phyloP scores from a whole-genome alignment of 2,797 vertebrate genomes.

The Psittacula echo region DNA sequence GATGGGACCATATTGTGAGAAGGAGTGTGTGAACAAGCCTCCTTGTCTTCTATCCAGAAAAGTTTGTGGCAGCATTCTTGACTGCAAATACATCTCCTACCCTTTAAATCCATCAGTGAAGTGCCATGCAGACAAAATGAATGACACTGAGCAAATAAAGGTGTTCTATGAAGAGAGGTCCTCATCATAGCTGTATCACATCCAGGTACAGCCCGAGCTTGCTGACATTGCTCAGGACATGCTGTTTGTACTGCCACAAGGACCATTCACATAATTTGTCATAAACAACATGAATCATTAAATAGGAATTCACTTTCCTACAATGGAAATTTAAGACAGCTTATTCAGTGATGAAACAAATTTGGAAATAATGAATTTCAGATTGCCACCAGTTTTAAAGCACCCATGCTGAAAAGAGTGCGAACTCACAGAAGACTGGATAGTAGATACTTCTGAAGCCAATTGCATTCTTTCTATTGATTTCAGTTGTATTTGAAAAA shows the following conservation, averaged over 20 bases:
- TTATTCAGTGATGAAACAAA: neutral
- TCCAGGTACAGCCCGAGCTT: neutral
- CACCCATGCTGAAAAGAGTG: neutral
- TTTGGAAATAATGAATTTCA: neutral
- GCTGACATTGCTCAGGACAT: neutral
- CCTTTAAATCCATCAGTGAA: neutral
- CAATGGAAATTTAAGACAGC: neutral
- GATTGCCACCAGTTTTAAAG: neutral
- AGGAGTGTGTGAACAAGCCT: conserved; percentile 31
- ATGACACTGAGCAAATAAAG: neutral
- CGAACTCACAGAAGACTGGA: neutral
- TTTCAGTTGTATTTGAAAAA: neutral
- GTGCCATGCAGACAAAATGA: neutral
- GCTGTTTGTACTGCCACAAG: neutral
- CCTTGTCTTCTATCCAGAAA: neutral
- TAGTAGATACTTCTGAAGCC: neutral
- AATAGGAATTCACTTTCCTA: neutral
- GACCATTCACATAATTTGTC: neutral
- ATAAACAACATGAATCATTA: neutral
- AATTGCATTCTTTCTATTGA: neutral
- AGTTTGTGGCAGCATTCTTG: neutral
- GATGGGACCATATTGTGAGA: conserved; percentile 34
- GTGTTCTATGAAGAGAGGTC: neutral
- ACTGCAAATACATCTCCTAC: neutral
- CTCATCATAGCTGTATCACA: neutral